Conservation (phyloP, 2,113 vertebrate species). For the Dasyurus viverrinus region DNA sequence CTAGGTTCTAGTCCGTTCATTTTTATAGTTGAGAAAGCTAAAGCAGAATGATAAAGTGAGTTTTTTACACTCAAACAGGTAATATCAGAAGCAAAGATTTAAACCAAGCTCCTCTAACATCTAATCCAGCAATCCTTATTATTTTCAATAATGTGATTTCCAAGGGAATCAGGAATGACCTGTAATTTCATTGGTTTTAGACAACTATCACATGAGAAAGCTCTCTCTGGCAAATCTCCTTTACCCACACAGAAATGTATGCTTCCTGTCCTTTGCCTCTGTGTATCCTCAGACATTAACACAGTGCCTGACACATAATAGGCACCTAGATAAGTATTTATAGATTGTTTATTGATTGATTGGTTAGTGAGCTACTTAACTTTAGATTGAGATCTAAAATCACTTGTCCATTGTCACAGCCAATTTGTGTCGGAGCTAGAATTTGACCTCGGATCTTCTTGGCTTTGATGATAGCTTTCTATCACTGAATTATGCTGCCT, state of each 20-base stretch:
- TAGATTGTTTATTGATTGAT: background rate
- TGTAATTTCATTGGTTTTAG: background rate
- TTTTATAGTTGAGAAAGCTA: background rate
- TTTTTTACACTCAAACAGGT: background rate
- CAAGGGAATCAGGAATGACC: background rate
- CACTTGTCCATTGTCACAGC: background rate
- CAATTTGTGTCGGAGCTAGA: background rate
- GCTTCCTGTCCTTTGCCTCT: background rate
- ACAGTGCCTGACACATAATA: background rate
- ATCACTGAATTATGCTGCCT: background rate
- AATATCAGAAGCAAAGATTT: background rate
- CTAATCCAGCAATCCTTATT: background rate
- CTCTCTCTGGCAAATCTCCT: background rate
- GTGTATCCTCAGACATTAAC: background rate
- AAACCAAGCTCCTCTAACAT: background rate
- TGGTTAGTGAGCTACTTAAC: background rate
- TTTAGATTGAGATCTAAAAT: background rate
- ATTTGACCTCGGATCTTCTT: background rate
- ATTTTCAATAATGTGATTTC: background rate
- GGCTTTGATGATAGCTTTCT: background rate
- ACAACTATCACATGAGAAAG: background rate
- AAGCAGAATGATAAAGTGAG: background rate
- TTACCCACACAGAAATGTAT: background rate
- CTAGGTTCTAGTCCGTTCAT: background rate
- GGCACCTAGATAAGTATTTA: background rate